These are phyloP conservation scores for Temnothorax rugatulus DNA, from an alignment of 2,888 invertebrate species.

Conservation along the genomic window DNA sequence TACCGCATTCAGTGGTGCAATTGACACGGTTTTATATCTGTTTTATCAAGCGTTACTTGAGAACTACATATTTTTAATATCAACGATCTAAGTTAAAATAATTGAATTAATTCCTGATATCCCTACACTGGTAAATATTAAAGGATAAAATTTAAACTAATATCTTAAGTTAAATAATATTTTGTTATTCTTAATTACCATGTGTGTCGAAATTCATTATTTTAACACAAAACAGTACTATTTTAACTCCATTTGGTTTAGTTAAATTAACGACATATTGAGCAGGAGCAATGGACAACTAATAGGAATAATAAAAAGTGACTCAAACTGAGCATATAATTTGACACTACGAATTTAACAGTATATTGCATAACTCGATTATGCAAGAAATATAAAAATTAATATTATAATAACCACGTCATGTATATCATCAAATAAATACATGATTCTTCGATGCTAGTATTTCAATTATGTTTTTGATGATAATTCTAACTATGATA, in stretches of 20 bases:
- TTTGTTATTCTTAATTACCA: no score
- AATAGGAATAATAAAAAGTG: no score
- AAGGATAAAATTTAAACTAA: no score
- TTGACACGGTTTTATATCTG: conserved; percentile 26
- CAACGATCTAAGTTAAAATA: background rate
- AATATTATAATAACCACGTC: background rate
- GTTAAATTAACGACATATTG: no score
- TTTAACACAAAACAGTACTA: no score
- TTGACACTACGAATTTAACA: no score
- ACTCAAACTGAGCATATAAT: no score
- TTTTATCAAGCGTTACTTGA: conserved; percentile 30
- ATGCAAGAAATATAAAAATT: conserved; percentile 7
- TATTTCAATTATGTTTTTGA: background rate
- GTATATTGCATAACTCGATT: conserved; percentile 2
- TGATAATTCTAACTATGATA: conserved; percentile 7
- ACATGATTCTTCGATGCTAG: background rate
- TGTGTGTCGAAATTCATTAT: no score
- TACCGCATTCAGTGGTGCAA: conserved; percentile 60
- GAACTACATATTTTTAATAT: conserved; percentile 15
- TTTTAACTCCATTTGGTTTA: no score
- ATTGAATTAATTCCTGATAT: background rate
- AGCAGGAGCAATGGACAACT: no score
- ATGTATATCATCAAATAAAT: background rate
- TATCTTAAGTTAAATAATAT: no score
- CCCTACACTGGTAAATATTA: no score